Evolutionary conservation across 2,888 invertebrate species (phyloP), one percentile per base, ranked within the genome.

Genomic region (Marasmarcha lunaedactyla): DNA sequence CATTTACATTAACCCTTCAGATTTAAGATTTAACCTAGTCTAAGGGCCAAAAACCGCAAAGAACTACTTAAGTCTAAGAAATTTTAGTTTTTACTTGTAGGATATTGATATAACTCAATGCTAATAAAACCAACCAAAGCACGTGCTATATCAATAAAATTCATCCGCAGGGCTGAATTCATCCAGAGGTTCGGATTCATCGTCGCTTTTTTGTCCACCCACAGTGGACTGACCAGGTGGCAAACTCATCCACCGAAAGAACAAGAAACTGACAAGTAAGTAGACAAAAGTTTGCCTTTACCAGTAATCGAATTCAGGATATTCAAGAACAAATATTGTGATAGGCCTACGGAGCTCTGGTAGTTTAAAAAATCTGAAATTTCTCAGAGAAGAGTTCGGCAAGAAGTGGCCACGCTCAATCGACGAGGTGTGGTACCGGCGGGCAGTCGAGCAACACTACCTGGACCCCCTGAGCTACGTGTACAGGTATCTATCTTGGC

Each of bases 151-250:
- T 3, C 30, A 30, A 7, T 11, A 15, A 20, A 12, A 33, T 46
- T 66, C 68, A 59, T 46, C 52, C 71, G 48, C 86, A 95, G 94
- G 86, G 87, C 89, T 65, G 91, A 92, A 68, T 89, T 94, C 58
- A 90, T 93, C 55, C 89, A 92, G 73, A 88, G 92, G 39, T 93
- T 93, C 59, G 94, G 94, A 37, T 90, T 93, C 57, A 92, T 90
- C 35, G 87, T 93, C 36, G 92, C 94, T 1, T 97, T 96, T 71
- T 83, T 97, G 60, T 92, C 96, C 34, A 96, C 96, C 0, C 92
- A 94, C 64, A 95, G 94, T 60, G 96, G 96, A 0, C 85, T 97
- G 2, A 94, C 94, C 0, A 85, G 96, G 44, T 96, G 95, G 94
- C 91, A 93, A 57, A 93, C 93, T 39, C 83, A 81, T 42, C 83